Evolutionary conservation across 2,888 invertebrate genomes (phyloP), one percentile per base, ranked within the genome.

Genomic region (Apamea anceps): DNA sequence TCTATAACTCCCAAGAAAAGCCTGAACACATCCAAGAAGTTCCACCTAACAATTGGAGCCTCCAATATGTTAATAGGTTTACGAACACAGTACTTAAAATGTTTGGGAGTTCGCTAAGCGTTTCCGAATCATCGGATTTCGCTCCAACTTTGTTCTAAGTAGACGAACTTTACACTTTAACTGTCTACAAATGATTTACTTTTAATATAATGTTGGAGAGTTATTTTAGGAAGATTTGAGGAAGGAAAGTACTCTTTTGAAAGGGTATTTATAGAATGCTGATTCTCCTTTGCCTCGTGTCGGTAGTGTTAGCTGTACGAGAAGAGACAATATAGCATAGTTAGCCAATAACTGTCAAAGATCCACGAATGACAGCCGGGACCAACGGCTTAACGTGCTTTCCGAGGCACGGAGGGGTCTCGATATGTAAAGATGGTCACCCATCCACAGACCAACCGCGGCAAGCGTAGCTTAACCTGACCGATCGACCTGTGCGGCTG

Each of bases 61-160:
- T 82, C 82, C 84, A 86, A 90, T 90, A 90, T 90, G 90, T 86
- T 88, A 89, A 89, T 89, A 89, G 84, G 87, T 90, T 89, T 88
- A 90, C 84, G 86, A 90, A 90, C 87, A 88, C 81, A 77, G 79
- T 89, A 90, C 86, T 90, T 90, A 90, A 88, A 88, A 79, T 87
- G 90, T 88, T 88, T 74, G 45, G 18, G 54, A 89, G 87, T 85
- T 81, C 57, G 70, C 75, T 83, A 90, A 89, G 87, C 90, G 86
- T 81, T 90, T 90, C 79, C 72, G 68, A 90, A 86, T 90, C 87
- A 89, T 82, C 90, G 87, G 87, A 87, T 90, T 89, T 90, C 70
- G 84, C 81, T 83, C 85, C 25, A 89, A 89, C 72, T 89, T 85
- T 37, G 75, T 6, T 63, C 2, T 79, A 90, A 87, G 86, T 80